These are phyloP conservation scores for Protosalanx chinensis DNA, from an alignment of 2,797 vertebrate genomes.

Conservation along the genomic window DNA sequence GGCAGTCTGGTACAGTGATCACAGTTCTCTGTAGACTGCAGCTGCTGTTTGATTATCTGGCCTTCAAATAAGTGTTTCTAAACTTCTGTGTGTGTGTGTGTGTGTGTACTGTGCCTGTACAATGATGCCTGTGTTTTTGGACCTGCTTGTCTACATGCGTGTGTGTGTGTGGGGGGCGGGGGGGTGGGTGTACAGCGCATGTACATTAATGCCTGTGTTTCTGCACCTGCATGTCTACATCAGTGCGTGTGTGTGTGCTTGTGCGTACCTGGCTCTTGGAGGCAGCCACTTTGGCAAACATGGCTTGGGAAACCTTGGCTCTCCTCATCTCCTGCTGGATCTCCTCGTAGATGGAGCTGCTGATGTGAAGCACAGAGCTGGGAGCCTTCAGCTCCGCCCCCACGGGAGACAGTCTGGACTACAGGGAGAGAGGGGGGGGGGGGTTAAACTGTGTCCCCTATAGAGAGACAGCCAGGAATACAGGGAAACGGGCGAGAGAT, in stretches of 20 bases:
- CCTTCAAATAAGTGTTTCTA: conserved; percentile 26
- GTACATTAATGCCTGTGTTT: too few species aligned
- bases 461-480: too few species aligned
- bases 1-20: conserved; percentile 64
- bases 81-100: conserved; percentile 1
- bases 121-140: background rate
- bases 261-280: conserved; percentile 91
- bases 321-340: conserved; percentile 97
- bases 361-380: conserved; percentile 86
- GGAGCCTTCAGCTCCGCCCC: conserved; percentile 82
- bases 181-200: background rate
- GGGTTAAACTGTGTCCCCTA: too few species aligned
- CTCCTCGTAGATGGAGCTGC: conserved; percentile 91
- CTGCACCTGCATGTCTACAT: too few species aligned
- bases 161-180: conserved; percentile 4
- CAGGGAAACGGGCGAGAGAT: conserved; percentile 1
- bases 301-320: conserved; percentile 93
- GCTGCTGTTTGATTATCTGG: conserved; percentile 68
- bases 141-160: background rate
- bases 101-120: background rate
- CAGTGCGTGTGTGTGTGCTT: background rate
- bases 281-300: conserved; percentile 92
- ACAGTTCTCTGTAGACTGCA: conserved; percentile 68
- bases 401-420: conserved; percentile 88
- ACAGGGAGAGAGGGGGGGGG: background rate